Conservation (phyloP, 2,888 invertebrate species). For the Dexiosoma caninum region DNA sequence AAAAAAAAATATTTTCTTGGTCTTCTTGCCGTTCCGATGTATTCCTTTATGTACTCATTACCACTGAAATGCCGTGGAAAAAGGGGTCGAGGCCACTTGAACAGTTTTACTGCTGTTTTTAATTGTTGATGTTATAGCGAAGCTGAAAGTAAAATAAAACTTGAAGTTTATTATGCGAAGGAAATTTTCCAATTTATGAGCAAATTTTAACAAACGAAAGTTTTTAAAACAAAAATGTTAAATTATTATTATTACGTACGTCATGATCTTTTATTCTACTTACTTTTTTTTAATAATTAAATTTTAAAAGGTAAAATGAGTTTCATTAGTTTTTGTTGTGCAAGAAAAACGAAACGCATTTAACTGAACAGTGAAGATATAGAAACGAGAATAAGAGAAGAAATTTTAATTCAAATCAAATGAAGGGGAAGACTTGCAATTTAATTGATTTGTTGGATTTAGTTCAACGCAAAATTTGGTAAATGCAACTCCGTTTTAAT, state of each 20-base stretch:
- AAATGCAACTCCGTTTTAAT: too few species aligned
- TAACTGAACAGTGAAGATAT: too few species aligned
- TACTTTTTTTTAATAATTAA: neutral
- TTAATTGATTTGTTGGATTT: too few species aligned
- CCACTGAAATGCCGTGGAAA: neutral
- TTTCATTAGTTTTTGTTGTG: too few species aligned
- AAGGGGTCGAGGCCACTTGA: slow-evolving; percentile 28
- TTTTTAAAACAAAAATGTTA: slow-evolving; percentile 8
- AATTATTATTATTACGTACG: neutral
- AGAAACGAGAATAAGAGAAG: too few species aligned
- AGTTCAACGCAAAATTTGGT: too few species aligned
- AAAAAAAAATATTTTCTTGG: slow-evolving; percentile 49
- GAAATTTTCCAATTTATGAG: slow-evolving; percentile 22
- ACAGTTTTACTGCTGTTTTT: neutral
- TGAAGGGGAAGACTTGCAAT: too few species aligned
- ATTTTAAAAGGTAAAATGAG: neutral
- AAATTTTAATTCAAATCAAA: too few species aligned
- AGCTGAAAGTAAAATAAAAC: slow-evolving; percentile 3
- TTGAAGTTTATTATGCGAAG: neutral
- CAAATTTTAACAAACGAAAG: slow-evolving; percentile 9
- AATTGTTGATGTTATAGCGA: slow-evolving; percentile 5
- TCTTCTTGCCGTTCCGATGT: neutral
- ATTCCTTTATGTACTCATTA: slow-evolving; percentile 6
- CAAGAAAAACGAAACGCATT: too few species aligned
- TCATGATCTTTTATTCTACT: neutral